Evolutionary conservation across 2,888 invertebrate species (phyloP).

Genomic region (Agonopterix subpropinquella): DNA sequence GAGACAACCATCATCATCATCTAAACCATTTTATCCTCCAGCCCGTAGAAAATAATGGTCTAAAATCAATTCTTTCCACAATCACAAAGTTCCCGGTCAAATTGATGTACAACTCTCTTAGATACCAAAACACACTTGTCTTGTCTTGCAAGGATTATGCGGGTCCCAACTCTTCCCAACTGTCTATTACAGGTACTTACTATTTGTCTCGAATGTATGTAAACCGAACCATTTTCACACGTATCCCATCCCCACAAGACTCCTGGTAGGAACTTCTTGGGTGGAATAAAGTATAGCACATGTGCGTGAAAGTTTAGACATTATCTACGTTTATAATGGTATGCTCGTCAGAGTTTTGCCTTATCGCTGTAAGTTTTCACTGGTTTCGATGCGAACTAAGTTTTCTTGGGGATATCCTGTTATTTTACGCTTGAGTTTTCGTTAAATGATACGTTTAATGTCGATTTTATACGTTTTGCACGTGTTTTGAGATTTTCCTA

Average conservation of each 20-base stretch:
- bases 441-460: background rate
- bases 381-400: background rate
- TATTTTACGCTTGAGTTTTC: constrained; percentile 1
- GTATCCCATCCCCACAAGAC: too few relatives aligned
- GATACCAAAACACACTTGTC: background rate
- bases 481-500: too few relatives aligned
- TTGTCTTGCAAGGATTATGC: constrained; percentile 5
- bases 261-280: too few relatives aligned
- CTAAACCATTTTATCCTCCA: too few relatives aligned
- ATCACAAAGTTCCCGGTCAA: too few relatives aligned
- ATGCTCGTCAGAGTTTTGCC: constrained; percentile 8
- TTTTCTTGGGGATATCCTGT: background rate
- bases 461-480: too few relatives aligned
- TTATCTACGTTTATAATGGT: constrained; percentile 13
- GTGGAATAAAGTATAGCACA: constrained; percentile 6
- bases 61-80: too few relatives aligned
- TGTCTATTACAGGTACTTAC: constrained; percentile 1
- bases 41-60: too few relatives aligned
- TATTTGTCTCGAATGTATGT: too few relatives aligned
- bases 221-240: too few relatives aligned
- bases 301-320: constrained; percentile 11
- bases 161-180: constrained; percentile 6
- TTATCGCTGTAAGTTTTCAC: constrained; percentile 9
- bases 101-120: too few relatives aligned
- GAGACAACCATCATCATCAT: too few relatives aligned